Evolutionary conservation across 2,888 invertebrate species (phyloP), one percentile per base, ranked within the genome.

Genomic region (Operophtera brumata): DNA sequence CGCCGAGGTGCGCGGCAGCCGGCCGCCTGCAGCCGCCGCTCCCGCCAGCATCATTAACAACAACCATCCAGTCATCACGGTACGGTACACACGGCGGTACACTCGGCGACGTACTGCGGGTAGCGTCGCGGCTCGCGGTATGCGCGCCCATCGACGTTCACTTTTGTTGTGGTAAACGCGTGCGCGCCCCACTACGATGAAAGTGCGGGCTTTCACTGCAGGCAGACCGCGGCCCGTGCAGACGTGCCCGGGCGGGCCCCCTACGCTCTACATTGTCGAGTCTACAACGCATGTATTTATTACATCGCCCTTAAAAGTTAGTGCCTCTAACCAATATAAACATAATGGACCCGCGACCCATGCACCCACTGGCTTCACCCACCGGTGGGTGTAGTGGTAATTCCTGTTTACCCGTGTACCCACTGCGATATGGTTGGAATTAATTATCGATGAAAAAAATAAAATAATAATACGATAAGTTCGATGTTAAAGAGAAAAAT

Each of bases 131-230:
- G 79, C 75, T 78, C 75, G 72, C 71, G 70, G 69, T 78, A 74
- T 76, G 75, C 80, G 78, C 78, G 74, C 77, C 67, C 74, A 66
- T 66, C 75, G 73, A 85, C 87, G 78, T 84, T 87, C 87, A 87
- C 87, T 86, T 86, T 81, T 80, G 84, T 77, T 80, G 79, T 80
- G 79, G 71, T 75, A 65, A 74, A 41, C 52, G 40, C 67, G 69
- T 66, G 67, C 65, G 80, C 85, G 80, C 85, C 85, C 86, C 86
- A 82, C 86, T 77, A 74, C 75, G 78, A 87, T 85, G 87, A 87
- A 88, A 88, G 87, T 80, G 77, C 70, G 71, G 82, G 86, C 88
- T 88, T 88, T 86, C 87, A 86, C 86, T 83, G 75, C 66, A 64
- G 71, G 65, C 70, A 60, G 67, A 65, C 61, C 58, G 63, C 46